phyloP scores from a whole-genome alignment of 2,113 vertebrate genomes.

The Lonchura striata region DNA sequence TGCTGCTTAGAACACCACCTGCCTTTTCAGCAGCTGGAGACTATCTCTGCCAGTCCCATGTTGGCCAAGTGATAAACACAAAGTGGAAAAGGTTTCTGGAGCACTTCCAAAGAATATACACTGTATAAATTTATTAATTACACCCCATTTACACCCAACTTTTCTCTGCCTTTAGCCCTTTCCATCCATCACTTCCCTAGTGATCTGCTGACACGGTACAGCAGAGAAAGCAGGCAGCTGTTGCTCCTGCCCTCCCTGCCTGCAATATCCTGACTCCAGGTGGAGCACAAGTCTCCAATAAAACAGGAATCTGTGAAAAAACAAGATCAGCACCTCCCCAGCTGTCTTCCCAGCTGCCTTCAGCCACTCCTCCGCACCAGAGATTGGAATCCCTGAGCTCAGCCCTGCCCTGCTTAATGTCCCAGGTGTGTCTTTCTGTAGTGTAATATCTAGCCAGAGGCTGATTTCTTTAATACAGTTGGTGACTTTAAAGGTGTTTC shows the following conservation, averaged over 20 bases:
- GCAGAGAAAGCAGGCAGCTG: background rate
- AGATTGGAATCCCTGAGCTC: background rate
- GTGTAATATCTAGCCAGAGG: background rate
- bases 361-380: background rate
- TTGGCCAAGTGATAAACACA: background rate
- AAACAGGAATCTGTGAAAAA: slow-evolving; percentile 67
- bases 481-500: background rate
- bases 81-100: background rate
- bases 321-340: background rate
- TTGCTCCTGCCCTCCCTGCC: background rate
- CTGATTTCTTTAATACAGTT: background rate
- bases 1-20: background rate
- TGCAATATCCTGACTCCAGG: background rate
- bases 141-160: rapidly evolving
- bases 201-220: background rate
- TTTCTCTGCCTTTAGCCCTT: background rate
- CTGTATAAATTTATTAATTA: background rate
- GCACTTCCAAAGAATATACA: background rate
- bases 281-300: slow-evolving; percentile 56
- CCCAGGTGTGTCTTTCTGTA: background rate
- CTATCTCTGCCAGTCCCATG: rapidly evolving
- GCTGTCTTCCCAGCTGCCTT: background rate
- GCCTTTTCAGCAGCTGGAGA: background rate
- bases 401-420: background rate
- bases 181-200: background rate